Evolutionary conservation across 2,113 vertebrate genomes (phyloP).

Genomic region (Gasterosteus aculeatus): DNA sequence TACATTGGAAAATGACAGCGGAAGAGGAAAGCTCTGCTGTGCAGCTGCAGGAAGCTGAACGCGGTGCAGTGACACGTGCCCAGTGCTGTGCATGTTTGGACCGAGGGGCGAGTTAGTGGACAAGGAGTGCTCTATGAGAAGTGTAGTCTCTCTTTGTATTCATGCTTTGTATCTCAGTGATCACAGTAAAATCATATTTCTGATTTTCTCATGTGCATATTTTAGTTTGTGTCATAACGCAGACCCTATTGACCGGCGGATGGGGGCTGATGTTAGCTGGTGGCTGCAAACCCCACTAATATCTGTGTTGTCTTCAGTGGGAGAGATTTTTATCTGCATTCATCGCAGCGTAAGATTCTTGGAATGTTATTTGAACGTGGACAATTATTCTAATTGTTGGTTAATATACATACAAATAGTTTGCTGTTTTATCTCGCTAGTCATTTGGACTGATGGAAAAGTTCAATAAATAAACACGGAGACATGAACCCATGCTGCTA

Average conservation of each 20-base stretch:
- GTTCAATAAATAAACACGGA: background rate
- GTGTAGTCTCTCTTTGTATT: background rate
- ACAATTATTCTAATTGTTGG: no score
- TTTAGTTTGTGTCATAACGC: background rate
- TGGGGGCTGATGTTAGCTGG: background rate
- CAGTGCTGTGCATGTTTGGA: background rate
- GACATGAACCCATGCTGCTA: background rate
- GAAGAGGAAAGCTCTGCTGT: background rate
- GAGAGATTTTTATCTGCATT: no score
- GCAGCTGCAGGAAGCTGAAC: background rate
- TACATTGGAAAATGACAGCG: background rate
- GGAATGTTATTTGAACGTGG: no score
- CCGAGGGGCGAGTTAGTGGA: no score
- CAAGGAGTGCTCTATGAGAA: background rate
- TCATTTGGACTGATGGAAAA: no score
- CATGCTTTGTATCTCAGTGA: no score
- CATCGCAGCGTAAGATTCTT: no score
- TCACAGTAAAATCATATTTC: background rate
- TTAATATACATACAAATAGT: no score
- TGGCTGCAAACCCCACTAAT: background rate
- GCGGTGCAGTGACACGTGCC: background rate
- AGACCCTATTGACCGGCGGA: no score
- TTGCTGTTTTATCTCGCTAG: no score
- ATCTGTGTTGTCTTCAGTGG: no score
- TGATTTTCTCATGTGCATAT: background rate